phyloP scores from a whole-genome alignment of 2,113 vertebrate genomes.

The Channa argus region DNA sequence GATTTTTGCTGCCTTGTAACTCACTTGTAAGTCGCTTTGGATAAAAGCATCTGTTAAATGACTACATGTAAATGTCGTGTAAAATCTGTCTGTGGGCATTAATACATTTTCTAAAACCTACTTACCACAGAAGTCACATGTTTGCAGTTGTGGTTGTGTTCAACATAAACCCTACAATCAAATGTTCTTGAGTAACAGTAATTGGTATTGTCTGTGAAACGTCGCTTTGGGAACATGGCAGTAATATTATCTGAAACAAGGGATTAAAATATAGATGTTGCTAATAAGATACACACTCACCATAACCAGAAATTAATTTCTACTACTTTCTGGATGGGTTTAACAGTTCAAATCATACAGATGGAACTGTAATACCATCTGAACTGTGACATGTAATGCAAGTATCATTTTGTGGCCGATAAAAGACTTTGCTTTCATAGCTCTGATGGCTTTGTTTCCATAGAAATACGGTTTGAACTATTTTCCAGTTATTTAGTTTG shows the following conservation, averaged over 20 bases:
- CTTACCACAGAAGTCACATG: slow-evolving; percentile 3
- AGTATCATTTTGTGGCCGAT: slow-evolving; percentile 4
- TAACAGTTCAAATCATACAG: slow-evolving; percentile 9
- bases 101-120: background rate
- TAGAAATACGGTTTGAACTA: background rate
- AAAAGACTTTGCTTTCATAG: slow-evolving; percentile 5
- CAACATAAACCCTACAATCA: slow-evolving; percentile 19
- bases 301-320: slow-evolving; percentile 20
- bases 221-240: slow-evolving; percentile 13
- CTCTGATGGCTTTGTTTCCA: slow-evolving; percentile 13
- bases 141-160: background rate
- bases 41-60: no score
- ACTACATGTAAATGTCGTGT: no score
- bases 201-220: slow-evolving; percentile 14
- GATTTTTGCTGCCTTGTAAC: no score
- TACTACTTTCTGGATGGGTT: slow-evolving; percentile 12
- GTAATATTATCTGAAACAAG: slow-evolving; percentile 20
- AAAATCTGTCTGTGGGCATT: no score
- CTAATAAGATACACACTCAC: background rate
- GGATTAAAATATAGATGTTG: slow-evolving; percentile 16
- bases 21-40: no score
- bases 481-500: no score
- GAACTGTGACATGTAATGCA: background rate
- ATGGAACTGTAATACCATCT: slow-evolving; percentile 15
- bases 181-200: slow-evolving; percentile 8